These are phyloP conservation scores for Dasyurus viverrinus DNA, from an alignment of 2,113 vertebrate species.

Conservation along the genomic window DNA sequence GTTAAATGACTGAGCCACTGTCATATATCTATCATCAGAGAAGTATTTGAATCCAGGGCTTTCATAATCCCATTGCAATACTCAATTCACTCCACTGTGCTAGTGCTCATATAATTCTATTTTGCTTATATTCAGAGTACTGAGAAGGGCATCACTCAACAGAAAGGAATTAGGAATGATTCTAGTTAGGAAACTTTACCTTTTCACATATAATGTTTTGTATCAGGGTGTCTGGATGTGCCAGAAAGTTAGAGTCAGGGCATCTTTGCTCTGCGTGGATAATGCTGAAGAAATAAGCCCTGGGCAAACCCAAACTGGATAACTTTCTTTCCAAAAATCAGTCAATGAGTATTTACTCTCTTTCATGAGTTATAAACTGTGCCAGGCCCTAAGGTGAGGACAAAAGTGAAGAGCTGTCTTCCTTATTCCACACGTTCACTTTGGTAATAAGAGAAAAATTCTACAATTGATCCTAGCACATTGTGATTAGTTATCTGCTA, in stretches of 20 bases:
- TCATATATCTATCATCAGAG: background rate
- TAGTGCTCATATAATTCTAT: background rate
- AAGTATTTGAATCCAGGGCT: background rate
- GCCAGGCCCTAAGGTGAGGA: background rate
- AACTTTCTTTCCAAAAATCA: constrained; percentile 1
- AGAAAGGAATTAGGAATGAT: background rate
- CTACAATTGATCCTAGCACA: background rate
- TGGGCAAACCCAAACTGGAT: constrained; percentile 5
- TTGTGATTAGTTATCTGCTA: background rate
- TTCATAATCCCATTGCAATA: background rate
- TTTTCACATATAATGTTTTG: too few species aligned
- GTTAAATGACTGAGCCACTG: background rate
- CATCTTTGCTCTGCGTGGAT: background rate
- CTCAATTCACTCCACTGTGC: background rate
- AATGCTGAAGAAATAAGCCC: background rate
- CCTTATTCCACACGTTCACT: background rate
- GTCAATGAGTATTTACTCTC: background rate
- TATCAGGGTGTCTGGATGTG: background rate
- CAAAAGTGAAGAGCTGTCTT: background rate
- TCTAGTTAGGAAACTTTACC: background rate
- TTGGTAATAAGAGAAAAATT: background rate
- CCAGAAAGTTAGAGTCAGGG: background rate
- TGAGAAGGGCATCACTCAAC: background rate
- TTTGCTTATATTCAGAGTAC: background rate
- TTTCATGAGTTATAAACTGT: background rate